Base-by-base conservation (phyloP, 30 jellyfish, hydroid and myxozoan genomes). In the Chrysaora quinquecirrha region DNA sequence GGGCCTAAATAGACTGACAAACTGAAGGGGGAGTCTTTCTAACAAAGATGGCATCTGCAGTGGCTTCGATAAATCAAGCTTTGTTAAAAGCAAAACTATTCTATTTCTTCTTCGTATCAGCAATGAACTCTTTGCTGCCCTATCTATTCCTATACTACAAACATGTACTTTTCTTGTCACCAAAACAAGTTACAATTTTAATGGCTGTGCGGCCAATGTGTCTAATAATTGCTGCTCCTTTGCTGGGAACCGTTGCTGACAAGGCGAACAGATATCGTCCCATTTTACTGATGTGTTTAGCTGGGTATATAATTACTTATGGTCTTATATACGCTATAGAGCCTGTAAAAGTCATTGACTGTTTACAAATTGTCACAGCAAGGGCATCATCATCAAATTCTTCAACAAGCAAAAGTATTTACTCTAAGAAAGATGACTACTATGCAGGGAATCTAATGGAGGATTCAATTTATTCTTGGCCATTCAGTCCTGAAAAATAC, bases 171-270 rank as follows among this genome's bases (percentile, higher is more conserved):
- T 79, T 83, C 70, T 72, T 90, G 58, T 83, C 97, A 12, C 97
- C 97, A 30, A 73, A 68, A 2, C 97, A 90, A 73, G 90, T 83
- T 0, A 88, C 86, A 1, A 28, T 84, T 16, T 63, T 90, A 52
- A 38, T 90, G 49, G 86, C 96, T n/a, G 83, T 73, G 19, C 60
- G 97, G 32, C 94, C 94, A 14, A 23, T 76, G 62, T 74, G 93
- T 46, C 78, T 90, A 19, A 47, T 90, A 52, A 21, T 90, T 67
- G 96, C 88, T 1, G 91, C 97, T 46, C 97, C 97, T 31, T 18
- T 84, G 16, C 89, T 84, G 35, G 97, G 97, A 46, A 75, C 93
- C 32, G 29, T 83, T 34, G 96, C 97, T 0, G 97, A 90, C 76
- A 90, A 84, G 70, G 47, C 85, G 23, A 90, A 90, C 60, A 74